Conservation (phyloP, 2,113 vertebrate species). For the Larimichthys crocea region DNA sequence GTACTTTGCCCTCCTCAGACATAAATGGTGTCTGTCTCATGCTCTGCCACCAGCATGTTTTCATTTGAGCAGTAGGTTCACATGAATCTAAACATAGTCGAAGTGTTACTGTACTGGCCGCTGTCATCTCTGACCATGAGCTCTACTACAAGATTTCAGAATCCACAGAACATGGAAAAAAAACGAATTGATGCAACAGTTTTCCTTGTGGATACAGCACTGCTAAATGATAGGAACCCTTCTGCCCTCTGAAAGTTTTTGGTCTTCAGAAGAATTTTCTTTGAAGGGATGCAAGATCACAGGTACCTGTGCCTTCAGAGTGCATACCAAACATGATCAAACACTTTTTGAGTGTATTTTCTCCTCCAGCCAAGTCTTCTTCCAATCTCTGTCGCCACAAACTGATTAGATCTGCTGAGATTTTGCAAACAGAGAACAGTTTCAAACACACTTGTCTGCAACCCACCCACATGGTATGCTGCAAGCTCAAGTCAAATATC, state of each 20-base stretch:
- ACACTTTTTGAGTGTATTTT: slow-evolving; percentile 69
- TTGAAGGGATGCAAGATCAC: slow-evolving; percentile 73
- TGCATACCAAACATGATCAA: slow-evolving; percentile 87
- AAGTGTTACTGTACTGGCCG: slow-evolving; percentile 31
- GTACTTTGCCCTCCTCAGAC: slow-evolving; percentile 58
- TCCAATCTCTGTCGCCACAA: slow-evolving; percentile 80
- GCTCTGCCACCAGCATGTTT: slow-evolving; percentile 60
- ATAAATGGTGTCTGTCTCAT: slow-evolving; percentile 49
- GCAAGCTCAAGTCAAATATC: slow-evolving; percentile 69
- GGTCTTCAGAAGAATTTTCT: slow-evolving; percentile 54
- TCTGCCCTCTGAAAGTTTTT: slow-evolving; percentile 50
- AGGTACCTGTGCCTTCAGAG: slow-evolving; percentile 87
- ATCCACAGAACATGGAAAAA: slow-evolving; percentile 6
- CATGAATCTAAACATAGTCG: slow-evolving; percentile 66
- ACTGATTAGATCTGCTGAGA: slow-evolving; percentile 88
- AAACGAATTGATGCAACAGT: slow-evolving; percentile 31
- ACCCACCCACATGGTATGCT: slow-evolving; percentile 64
- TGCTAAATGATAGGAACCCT: slow-evolving; percentile 49
- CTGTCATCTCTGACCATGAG: neutral
- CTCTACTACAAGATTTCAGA: slow-evolving; percentile 3
- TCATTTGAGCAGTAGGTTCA: slow-evolving; percentile 58
- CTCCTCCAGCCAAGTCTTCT: slow-evolving; percentile 83
- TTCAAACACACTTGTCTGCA: slow-evolving; percentile 69
- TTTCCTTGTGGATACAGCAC: slow-evolving; percentile 35
- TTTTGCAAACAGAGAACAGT: slow-evolving; percentile 76